A percentile compares a stretch with the other conserved stretches of the same genome.
phyloP scores from a whole-genome alignment of 2,888 invertebrate species.

The Crematogaster levior region DNA sequence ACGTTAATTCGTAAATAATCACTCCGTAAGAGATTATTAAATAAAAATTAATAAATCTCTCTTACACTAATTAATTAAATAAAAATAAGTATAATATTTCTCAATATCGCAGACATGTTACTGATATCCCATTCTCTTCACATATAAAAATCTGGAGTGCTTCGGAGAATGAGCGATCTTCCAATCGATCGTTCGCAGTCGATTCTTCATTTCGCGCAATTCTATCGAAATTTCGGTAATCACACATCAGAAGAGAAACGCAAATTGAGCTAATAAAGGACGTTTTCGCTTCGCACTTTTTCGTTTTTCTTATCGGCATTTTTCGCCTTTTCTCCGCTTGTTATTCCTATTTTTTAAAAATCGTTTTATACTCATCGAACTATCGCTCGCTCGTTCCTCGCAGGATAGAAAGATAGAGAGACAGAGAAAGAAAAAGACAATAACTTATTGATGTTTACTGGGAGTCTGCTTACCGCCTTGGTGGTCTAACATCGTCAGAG shows the following conservation, averaged over 20 bases:
- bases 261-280: conserved; percentile 31
- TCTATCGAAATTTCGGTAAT: conserved; percentile 2
- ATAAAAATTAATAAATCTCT: background rate
- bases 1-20: background rate
- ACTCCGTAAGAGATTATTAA: background rate
- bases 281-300: conserved; percentile 27
- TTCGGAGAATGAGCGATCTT: background rate
- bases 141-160: background rate
- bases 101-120: background rate
- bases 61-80: background rate
- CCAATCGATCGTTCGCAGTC: conserved; percentile 13
- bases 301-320: conserved; percentile 15
- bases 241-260: conserved; percentile 14
- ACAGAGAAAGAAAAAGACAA: conserved; percentile 37
- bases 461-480: conserved; percentile 95
- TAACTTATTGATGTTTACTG: conserved; percentile 65
- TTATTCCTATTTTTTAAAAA: background rate
- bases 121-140: background rate
- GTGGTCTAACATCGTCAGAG: conserved; percentile 95
- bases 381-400: conserved; percentile 44
- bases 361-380: conserved; percentile 19
- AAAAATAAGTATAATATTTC: background rate
- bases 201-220: conserved; percentile 16
- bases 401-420: conserved; percentile 30
- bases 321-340: conserved; percentile 39